Evolutionary conservation across 2,797 vertebrate species (phyloP).

Genomic region (Pipistrellus nathusii): DNA sequence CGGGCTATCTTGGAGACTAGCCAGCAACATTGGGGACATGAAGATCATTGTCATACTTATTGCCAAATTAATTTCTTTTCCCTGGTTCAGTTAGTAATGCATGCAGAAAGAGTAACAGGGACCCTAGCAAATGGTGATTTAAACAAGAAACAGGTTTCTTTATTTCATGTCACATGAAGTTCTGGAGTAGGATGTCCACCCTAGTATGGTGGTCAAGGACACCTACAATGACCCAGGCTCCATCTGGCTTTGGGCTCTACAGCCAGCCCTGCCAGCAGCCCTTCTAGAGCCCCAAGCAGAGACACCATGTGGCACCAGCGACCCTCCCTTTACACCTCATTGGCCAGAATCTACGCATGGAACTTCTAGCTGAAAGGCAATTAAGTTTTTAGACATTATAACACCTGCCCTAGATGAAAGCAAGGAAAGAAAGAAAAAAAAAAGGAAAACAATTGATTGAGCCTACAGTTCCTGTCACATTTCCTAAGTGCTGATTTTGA

Average conservation of each 20-base stretch:
- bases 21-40: not conserved
- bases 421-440: not conserved
- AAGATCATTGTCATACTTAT: not conserved
- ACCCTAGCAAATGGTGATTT: not conserved
- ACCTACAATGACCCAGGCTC: not conserved
- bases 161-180: not conserved
- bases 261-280: not conserved
- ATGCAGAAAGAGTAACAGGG: not conserved
- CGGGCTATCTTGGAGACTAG: not conserved
- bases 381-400: not conserved
- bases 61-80: not conserved
- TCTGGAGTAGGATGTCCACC: not conserved
- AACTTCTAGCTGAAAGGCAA: not conserved
- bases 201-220: not conserved
- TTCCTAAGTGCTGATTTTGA: not conserved
- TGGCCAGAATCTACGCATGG: not conserved
- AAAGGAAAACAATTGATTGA: not conserved
- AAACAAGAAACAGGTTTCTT: not conserved
- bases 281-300: not conserved
- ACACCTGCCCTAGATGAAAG: not conserved
- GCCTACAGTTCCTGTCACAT: not conserved
- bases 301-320: not conserved
- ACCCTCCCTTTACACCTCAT: not conserved
- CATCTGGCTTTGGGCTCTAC: not conserved
- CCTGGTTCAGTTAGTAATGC: not conserved